Conservation (phyloP, 2,797 vertebrate species). For the Phataginus tricuspis region DNA sequence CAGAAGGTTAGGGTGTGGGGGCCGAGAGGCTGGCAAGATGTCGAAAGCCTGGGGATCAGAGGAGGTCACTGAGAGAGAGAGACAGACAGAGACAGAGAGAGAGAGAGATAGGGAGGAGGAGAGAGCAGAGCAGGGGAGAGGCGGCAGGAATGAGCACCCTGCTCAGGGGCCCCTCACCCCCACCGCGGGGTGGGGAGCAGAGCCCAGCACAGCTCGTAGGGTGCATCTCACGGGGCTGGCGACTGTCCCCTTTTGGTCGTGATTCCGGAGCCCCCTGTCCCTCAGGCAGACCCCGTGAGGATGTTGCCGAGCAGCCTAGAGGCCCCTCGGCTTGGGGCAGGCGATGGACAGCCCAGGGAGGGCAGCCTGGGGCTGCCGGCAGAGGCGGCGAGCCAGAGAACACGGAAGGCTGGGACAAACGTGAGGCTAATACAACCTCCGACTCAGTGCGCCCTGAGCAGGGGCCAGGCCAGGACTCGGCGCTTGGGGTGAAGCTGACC, state of each 20-base stretch:
- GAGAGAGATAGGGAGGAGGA: too few relatives aligned
- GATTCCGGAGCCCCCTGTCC: not conserved
- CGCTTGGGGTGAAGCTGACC: not conserved
- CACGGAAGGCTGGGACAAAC: fast-evolving
- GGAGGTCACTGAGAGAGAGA: not conserved
- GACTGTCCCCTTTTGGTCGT: not conserved
- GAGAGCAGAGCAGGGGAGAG: too few relatives aligned
- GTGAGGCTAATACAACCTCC: fast-evolving
- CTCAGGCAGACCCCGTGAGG: not conserved
- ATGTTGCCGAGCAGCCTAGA: not conserved
- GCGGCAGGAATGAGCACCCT: not conserved
- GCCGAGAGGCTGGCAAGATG: not conserved
- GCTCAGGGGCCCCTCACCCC: not conserved
- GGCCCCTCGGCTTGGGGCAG: not conserved
- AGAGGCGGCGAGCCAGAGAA: too few relatives aligned
- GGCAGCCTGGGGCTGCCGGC: fast-evolving
- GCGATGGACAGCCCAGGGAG: not conserved
- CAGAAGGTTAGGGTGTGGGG: not conserved
- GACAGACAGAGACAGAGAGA: too few relatives aligned
- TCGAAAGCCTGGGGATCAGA: not conserved
- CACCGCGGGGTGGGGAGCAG: not conserved
- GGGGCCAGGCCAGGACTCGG: not conserved
- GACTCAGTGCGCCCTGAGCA: not conserved
- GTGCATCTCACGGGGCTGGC: fast-evolving
- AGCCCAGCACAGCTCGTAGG: not conserved